Evolutionary conservation across 2,113 vertebrate genomes (phyloP).

Genomic region (mouse (Mus musculus)): DNA sequence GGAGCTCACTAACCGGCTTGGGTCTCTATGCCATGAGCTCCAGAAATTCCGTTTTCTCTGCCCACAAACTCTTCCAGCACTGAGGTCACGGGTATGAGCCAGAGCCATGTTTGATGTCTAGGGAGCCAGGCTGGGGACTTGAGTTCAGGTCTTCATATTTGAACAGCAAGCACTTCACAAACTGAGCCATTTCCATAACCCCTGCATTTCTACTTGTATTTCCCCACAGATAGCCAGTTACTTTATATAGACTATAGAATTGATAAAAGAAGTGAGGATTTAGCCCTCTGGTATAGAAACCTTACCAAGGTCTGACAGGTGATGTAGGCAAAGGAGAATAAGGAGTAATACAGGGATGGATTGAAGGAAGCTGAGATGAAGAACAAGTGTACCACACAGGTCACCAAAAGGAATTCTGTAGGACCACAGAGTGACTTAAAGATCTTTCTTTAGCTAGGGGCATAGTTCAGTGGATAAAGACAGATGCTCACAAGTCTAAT

Average conservation of each 20-base stretch:
- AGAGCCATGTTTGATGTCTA: background rate
- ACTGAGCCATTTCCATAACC: background rate
- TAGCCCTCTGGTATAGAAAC: background rate
- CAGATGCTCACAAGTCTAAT: no score
- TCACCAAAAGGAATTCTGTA: background rate
- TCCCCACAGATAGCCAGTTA: background rate
- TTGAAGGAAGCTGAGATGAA: background rate
- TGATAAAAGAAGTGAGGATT: background rate
- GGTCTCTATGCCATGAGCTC: background rate
- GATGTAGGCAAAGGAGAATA: background rate
- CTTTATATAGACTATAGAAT: background rate
- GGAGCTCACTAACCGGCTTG: background rate
- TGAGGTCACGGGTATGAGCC: background rate
- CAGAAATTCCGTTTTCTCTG: background rate
- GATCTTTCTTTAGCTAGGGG: background rate
- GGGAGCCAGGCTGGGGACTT: background rate
- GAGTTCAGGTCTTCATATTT: no score
- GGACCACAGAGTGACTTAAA: background rate
- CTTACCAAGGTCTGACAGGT: background rate
- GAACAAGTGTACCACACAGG: background rate
- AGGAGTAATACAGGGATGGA: background rate
- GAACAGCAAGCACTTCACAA: background rate
- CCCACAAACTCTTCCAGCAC: background rate
- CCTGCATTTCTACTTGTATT: background rate
- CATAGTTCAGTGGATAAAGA: background rate